A percentile compares a stretch with the other conserved stretches of the same genome.
Conservation (phyloP, 1,140 invertebrate species). For the Oncopeltus fasciatus region DNA sequence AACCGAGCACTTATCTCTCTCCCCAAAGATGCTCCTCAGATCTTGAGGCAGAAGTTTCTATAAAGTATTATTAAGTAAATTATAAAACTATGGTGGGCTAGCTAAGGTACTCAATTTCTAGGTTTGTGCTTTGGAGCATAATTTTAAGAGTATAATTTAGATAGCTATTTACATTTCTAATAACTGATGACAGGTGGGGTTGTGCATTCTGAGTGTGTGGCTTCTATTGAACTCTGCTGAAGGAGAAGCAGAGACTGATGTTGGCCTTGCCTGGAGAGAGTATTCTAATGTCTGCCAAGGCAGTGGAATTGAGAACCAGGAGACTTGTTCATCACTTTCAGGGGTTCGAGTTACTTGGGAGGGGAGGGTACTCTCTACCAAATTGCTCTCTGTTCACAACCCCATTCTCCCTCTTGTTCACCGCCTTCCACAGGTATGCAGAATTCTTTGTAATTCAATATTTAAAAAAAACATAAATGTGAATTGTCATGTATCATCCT, state of each 20-base stretch:
- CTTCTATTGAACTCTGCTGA: neutral
- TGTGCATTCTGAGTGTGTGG: neutral
- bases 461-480: too few relatives aligned
- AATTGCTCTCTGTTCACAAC: slow-evolving; percentile 45
- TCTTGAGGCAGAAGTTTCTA: neutral
- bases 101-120: too few relatives aligned
- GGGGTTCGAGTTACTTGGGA: slow-evolving; percentile 52
- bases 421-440: slow-evolving; percentile 18
- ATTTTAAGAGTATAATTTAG: too few relatives aligned
- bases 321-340: slow-evolving; percentile 50
- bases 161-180: neutral
- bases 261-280: neutral
- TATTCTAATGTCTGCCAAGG: neutral
- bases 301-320: slow-evolving; percentile 34
- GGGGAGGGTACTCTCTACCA: slow-evolving; percentile 51
- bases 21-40: neutral
- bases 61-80: neutral
- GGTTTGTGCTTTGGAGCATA: too few relatives aligned
- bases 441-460: too few relatives aligned
- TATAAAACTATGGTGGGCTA: neutral
- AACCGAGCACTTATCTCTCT: neutral
- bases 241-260: neutral
- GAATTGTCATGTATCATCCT: too few relatives aligned
- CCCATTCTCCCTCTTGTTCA: slow-evolving; percentile 30
- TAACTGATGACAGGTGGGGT: neutral